Evolutionary conservation across 2,888 invertebrate genomes (phyloP), one percentile per base, ranked within the genome.

Genomic region (Zygogramma bicolorata): DNA sequence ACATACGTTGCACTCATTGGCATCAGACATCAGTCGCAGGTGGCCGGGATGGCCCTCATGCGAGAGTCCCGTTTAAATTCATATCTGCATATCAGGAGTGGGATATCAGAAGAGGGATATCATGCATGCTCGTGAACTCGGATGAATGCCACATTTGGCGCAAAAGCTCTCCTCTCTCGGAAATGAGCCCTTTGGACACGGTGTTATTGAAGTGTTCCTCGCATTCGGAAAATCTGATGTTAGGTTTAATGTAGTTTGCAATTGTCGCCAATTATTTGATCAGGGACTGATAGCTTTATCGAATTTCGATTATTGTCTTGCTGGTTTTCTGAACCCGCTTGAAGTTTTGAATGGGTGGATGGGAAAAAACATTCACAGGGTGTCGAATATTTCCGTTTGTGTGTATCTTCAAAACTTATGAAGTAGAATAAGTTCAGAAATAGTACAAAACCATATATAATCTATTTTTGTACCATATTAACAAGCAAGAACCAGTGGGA

Each of bases 21-120:
- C 77, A 80, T 81, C 81, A 79, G 81, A 79, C 78, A 81, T 80
- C 79, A 76, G 82, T 75, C 78, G 79, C 84, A 84, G 84, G 84
- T 84, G 84, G 73, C 69, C 70, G 65, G 73, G 81, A 84, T 84
- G 81, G 81, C 77, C 77, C 81, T 77, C 73, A 73, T 68, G 79
- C 68, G 69, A 71, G 68, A 77, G 74, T 75, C 75, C 81, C 77
- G 81, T 82, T 84, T 82, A 83, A 83, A 82, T 82, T 84, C 84
- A 82, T 84, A 84, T 84, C 84, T 81, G 80, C 77, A 81, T 81
- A 80, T 81, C 80, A 75, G 77, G 61, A 65, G 61, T 69, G 53
- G 68, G 49, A 72, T 69, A 63, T 22, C 68, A 68, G 65, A 40
- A 22, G 40, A 22, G 53, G 40, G 46, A 70, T 63, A 70, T 58